Base-by-base conservation (phyloP, 2,888 invertebrate species). In the Lasioglossum villosulum region DNA sequence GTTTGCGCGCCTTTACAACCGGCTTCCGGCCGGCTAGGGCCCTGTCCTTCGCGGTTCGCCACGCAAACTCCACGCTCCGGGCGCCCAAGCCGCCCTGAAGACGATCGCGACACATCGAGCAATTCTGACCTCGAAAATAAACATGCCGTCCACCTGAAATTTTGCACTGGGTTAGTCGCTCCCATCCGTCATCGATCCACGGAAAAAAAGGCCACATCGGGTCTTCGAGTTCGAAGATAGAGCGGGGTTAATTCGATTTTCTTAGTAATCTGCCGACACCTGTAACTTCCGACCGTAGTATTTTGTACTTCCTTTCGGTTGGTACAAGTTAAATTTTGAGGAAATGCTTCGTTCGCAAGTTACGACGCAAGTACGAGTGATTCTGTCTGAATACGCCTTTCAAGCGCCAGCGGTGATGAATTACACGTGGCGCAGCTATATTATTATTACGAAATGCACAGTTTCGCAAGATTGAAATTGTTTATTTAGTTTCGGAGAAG, bases 1-100 rank as follows among this genome's bases (percentile, higher is more conserved):
- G 78, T 75, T 73, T 81, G 80, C 79, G 30, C 87, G 84, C 85
- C 86, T 90, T 92, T 91, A 91, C 91, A 87, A 87, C 84, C 85
- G 86, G 86, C 91, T 90, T 90, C 92, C 91, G 89, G 83, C 86
- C 84, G 83, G 63, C 66, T 37, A 68, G 56, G 63, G 63, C 63
- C 70, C 48, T 75, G 86, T 78, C 82, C 75, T 37, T 63, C 73
- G 73, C 66, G 71, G 80, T 80, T 83, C 84, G 76, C 74, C 80
- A 37, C 68, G 68, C 37, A 37, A 34, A 37, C 68, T 34, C 37
- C 23, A 23, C 23, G 34, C 37, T 68, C 68, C 37, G 37, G 37
- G 19, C 68, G 63, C 2, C 63, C 63, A 30, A 63, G 63, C 30
- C 63, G 16, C 63, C 30, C 63, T 16, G 6, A 16, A 63, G 63